Evolutionary conservation across 2,797 vertebrate genomes (phyloP).

Genomic region (Decapterus maruadsi): DNA sequence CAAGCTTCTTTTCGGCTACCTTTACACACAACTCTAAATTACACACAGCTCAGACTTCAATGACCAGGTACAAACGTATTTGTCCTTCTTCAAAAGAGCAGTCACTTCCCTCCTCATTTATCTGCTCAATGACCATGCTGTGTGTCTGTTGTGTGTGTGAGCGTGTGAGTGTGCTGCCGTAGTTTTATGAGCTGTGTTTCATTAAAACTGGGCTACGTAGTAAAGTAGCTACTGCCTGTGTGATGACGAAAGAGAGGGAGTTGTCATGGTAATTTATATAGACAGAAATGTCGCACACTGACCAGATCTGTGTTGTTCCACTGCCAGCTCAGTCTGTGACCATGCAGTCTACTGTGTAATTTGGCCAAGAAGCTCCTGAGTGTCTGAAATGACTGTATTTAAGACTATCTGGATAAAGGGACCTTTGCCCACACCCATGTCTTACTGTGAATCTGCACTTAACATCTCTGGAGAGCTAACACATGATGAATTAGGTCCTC

Average conservation of each 20-base stretch:
- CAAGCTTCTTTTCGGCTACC: conserved; percentile 27
- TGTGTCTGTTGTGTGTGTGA: background rate
- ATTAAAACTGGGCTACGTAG: conserved; percentile 33
- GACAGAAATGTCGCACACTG: conserved; percentile 65
- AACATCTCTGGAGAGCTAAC: background rate
- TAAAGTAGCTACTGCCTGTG: conserved; percentile 49
- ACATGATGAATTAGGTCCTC: background rate
- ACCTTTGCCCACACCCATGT: conserved; percentile 35
- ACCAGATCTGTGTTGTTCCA: conserved; percentile 40
- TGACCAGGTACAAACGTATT: conserved; percentile 55
- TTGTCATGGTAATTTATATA: conserved; percentile 65
- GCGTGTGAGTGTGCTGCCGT: background rate
- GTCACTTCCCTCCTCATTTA: conserved; percentile 12
- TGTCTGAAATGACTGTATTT: conserved; percentile 61
- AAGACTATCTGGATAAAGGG: conserved; percentile 51
- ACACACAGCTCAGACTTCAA: conserved; percentile 59
- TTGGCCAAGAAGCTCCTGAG: conserved; percentile 56
- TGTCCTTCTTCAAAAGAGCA: conserved; percentile 42
- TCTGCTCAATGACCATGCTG: background rate
- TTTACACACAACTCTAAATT: conserved; percentile 18
- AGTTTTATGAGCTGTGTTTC: conserved; percentile 56
- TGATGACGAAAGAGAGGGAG: conserved; percentile 61
- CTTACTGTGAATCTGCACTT: background rate
- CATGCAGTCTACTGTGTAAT: conserved; percentile 61
- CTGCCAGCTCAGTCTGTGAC: conserved; percentile 51